Evolutionary conservation across 2,797 vertebrate genomes (phyloP).

Genomic region (Phalanger gymnotis): DNA sequence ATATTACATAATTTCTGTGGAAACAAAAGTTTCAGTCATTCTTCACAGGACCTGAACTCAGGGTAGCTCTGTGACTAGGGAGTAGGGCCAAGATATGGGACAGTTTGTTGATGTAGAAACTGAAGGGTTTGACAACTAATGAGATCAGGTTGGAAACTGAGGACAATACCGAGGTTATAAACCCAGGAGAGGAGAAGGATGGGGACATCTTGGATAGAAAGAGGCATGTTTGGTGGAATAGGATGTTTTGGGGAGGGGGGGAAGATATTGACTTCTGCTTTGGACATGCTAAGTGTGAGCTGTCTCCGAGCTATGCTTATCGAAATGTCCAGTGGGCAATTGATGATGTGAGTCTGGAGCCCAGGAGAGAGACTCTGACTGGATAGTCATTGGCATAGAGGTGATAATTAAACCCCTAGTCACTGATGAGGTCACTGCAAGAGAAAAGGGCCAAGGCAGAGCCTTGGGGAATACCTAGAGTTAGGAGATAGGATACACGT

Average conservation of each 20-base stretch:
- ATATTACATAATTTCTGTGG: too few relatives aligned
- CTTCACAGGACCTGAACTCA: neutral
- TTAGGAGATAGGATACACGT: neutral
- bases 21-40: too few relatives aligned
- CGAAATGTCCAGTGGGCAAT: neutral
- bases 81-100: neutral
- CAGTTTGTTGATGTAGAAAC: neutral
- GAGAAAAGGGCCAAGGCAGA: accelerated
- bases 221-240: neutral
- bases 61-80: neutral
- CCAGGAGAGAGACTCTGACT: neutral
- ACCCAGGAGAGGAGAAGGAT: neutral
- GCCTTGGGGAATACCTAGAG: neutral
- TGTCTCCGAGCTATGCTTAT: neutral
- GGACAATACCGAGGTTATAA: neutral
- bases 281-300: neutral
- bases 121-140: neutral
- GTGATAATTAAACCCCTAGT: neutral
- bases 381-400: neutral
- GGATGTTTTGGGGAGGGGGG: neutral
- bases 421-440: neutral
- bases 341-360: neutral
- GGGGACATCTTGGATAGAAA: neutral
- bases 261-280: neutral
- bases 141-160: neutral